phyloP scores from a whole-genome alignment of 2,888 invertebrate species.

The Athetis lepigone region DNA sequence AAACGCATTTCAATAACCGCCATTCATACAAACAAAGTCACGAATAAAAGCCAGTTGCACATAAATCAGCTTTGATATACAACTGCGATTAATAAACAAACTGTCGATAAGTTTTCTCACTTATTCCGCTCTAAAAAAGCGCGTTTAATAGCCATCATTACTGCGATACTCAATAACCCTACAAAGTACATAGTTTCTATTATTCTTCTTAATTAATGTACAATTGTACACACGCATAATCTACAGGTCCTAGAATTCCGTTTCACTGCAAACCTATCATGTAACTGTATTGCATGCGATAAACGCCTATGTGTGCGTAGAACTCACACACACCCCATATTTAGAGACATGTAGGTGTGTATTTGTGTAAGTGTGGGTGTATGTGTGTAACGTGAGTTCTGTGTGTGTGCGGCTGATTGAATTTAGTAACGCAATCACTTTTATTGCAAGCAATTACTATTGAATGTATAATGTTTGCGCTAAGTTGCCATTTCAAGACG shows the following conservation, averaged over 20 bases:
- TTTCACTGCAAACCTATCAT: conserved; percentile 46
- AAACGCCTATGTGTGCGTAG: conserved; percentile 12
- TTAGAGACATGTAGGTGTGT: no score
- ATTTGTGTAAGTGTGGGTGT: conserved; percentile 8
- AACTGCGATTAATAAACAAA: conserved; percentile 23
- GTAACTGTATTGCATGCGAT: conserved; percentile 41
- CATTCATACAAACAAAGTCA: no score
- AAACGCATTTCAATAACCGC: no score
- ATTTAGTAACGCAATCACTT: conserved; percentile 69
- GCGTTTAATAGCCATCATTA: conserved; percentile 16
- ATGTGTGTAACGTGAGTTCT: background rate
- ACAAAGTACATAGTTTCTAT: conserved; percentile 35
- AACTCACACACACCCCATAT: no score
- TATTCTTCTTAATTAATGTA: conserved; percentile 49
- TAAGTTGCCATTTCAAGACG: conserved; percentile 53
- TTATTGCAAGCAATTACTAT: conserved; percentile 74
- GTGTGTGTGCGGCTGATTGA: conserved; percentile 63
- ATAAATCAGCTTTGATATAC: conserved; percentile 3
- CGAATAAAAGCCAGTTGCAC: no score
- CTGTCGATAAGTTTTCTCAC: conserved; percentile 26
- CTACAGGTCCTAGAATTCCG: conserved; percentile 50
- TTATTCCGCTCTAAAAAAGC: conserved; percentile 43
- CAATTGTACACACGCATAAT: conserved; percentile 17
- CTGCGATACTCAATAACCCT: conserved; percentile 34
- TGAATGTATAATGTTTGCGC: conserved; percentile 68